Evolutionary conservation across 2,797 vertebrate genomes (phyloP).

Genomic region (Onychomys torridus): DNA sequence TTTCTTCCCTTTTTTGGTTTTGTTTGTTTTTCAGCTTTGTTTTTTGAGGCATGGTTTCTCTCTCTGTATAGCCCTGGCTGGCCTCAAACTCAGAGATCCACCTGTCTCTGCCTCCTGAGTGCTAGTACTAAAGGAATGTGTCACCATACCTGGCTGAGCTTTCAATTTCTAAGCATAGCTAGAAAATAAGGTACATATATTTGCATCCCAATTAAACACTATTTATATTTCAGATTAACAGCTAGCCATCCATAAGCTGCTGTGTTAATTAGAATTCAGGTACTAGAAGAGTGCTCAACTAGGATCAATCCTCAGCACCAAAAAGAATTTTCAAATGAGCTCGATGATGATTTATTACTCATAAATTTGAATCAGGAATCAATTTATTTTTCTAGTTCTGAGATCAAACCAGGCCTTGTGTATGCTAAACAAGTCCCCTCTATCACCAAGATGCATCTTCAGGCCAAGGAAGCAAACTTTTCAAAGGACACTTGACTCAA

Average conservation of each 20-base stretch:
- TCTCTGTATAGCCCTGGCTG: background rate
- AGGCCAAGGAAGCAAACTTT: background rate
- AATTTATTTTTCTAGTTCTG: background rate
- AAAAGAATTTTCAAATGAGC: background rate
- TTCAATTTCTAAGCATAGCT: slow-evolving; percentile 15
- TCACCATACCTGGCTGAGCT: background rate
- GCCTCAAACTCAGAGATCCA: background rate
- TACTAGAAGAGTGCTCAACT: too few species aligned
- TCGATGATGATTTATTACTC: slow-evolving; percentile 15
- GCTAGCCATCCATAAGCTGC: background rate
- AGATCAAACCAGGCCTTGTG: background rate
- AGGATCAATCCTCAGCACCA: background rate
- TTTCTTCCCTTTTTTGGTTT: background rate
- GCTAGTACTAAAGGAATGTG: background rate
- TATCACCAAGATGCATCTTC: background rate
- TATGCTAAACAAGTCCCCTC: background rate
- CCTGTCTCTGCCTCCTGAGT: background rate
- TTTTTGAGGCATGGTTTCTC: background rate
- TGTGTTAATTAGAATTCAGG: slow-evolving; percentile 27
- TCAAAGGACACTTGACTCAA: slow-evolving; percentile 5
- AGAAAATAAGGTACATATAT: slow-evolving; percentile 9
- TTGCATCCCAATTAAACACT: slow-evolving; percentile 25
- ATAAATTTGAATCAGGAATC: slow-evolving; percentile 38
- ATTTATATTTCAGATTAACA: slow-evolving; percentile 2
- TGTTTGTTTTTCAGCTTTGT: background rate